phyloP scores from a whole-genome alignment of 1,140 invertebrate species.

The Cherax quadricarinatus region DNA sequence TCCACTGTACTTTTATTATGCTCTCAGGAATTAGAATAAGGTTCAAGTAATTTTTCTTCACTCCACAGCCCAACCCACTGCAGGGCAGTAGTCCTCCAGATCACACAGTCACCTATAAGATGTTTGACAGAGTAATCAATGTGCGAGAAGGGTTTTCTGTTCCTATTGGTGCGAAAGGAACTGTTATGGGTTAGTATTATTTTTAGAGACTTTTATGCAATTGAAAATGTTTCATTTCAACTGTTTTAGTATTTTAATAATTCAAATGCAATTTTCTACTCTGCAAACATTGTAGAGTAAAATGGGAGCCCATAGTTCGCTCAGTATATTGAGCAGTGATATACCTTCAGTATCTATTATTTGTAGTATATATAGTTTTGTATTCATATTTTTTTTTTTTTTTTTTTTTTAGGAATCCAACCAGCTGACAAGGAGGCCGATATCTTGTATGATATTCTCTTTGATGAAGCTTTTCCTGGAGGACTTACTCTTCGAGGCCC shows the following conservation, averaged over 20 bases:
- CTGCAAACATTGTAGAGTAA: neutral
- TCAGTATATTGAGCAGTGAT: too few relatives aligned
- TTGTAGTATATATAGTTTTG: too few relatives aligned
- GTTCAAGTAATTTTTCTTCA: neutral
- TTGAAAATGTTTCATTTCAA: too few relatives aligned
- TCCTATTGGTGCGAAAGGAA: constrained; percentile 89
- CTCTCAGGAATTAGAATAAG: too few relatives aligned
- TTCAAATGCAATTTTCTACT: neutral
- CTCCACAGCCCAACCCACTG: constrained; percentile 77
- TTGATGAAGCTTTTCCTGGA: constrained; percentile 86
- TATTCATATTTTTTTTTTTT: neutral
- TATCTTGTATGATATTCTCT: constrained; percentile 85
- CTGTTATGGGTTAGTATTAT: constrained; percentile 82
- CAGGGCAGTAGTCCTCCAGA: constrained; percentile 82
- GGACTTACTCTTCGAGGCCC: constrained; percentile 77
- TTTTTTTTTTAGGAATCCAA: constrained; percentile 76
- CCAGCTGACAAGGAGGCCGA: constrained; percentile 78
- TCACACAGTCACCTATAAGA: constrained; percentile 80
- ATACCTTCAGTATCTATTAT: too few relatives aligned
- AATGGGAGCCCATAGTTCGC: too few relatives aligned
- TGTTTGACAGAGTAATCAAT: constrained; percentile 91
- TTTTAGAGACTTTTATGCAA: neutral
- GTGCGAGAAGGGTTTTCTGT: constrained; percentile 85
- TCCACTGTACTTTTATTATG: too few relatives aligned
- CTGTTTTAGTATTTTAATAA: too few relatives aligned